A percentile compares a stretch with the other conserved stretches of the same genome.
Conservation (phyloP, 2,113 vertebrate genomes). For the Oryzias javanicus region DNA sequence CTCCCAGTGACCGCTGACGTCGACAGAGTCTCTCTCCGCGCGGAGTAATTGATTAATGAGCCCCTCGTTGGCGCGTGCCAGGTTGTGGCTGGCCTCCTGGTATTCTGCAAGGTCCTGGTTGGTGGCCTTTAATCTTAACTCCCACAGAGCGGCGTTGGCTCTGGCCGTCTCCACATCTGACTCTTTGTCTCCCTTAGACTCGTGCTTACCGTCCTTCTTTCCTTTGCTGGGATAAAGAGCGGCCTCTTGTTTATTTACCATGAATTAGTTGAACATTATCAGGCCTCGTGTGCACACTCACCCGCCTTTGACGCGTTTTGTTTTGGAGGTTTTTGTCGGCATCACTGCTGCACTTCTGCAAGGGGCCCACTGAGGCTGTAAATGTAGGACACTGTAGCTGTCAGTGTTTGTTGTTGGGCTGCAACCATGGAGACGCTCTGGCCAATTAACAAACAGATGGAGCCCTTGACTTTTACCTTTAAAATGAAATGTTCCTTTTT, state of each 20-base stretch:
- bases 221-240: conserved; percentile 57
- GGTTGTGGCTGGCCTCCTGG: conserved; percentile 64
- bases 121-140: conserved; percentile 75
- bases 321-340: conserved; percentile 71
- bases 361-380: background rate
- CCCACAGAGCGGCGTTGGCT: conserved; percentile 79
- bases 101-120: conserved; percentile 76
- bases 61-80: conserved; percentile 76
- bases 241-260: background rate
- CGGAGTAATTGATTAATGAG: conserved; percentile 75
- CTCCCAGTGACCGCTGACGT: conserved; percentile 69
- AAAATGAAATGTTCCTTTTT: no score
- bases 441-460: no score
- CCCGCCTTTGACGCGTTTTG: conserved; percentile 70
- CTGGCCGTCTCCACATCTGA: conserved; percentile 76
- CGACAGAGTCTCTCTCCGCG: conserved; percentile 75
- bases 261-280: background rate
- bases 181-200: conserved; percentile 64
- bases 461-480: no score
- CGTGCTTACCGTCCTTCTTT: conserved; percentile 68
- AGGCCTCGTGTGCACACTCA: conserved; percentile 21
- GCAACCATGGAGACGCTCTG: conserved; percentile 40
- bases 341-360: conserved; percentile 40
- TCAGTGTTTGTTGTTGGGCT: conserved; percentile 42
- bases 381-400: background rate